Base-by-base conservation (phyloP, 2,797 vertebrate species). In the Uromys caudimaculatus region DNA sequence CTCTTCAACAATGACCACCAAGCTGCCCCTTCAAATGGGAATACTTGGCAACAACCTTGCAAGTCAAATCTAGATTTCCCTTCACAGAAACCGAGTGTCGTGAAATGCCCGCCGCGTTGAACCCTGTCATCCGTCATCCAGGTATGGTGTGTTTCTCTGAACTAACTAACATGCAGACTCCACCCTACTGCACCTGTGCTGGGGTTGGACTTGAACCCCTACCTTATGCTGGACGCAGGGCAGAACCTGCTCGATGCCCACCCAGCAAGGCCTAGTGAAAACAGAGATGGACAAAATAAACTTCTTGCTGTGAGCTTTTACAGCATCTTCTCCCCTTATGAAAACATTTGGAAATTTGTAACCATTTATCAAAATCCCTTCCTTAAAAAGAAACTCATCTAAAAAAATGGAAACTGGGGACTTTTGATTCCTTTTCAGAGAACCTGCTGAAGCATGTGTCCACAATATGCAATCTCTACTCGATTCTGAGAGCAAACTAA, bases 311-410 rank as follows among this genome's bases (percentile, higher is more conserved):
- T 93, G 77, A 89, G 52, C 91, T 96, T 95, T 95, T 94, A 94
- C 75, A 94, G 75, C 41, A 50, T 69, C 50, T 58, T 62, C 60
- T 64, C 60, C 56, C 14, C 7, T 44, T 87, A 88, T 35, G 35
- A 67, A 56, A 95, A 91, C 64, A 93, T 76, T 98, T 95, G 93
- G 62, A 94, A 93, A 91, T 95, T 67, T 78, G 84, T 91, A 82
- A 92, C 91, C 86, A 77, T 86, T 86, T 86, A 96, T 89, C 75
- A 76, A 89, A 93, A 85, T 52, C 50, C 79, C 16, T 91, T 94
- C 91, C 88, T 96, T 97, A 95, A 97, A 95, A 97, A 93, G 91
- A 95, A 97, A 97, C 79, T 95, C 84, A 84, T 90, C 79, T 62
- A 73, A 87, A 81, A 81, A 84, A 90, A 95, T 91, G 87, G 69